Evolutionary conservation across 2,797 vertebrate genomes (phyloP), one percentile per base, ranked within the genome.

Genomic region (Podarcis siculus): DNA sequence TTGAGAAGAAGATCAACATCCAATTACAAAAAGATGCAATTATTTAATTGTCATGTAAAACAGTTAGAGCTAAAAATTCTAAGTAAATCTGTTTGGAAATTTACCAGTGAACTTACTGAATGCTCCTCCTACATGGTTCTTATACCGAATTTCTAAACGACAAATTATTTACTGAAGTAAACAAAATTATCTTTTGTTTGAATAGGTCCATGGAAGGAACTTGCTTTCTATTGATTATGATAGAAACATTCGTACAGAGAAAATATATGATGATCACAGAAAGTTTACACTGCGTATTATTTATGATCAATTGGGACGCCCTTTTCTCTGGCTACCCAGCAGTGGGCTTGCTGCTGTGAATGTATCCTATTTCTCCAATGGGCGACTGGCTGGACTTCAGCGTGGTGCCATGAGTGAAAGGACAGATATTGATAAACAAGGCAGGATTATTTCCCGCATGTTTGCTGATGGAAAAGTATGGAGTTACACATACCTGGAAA

Each of bases 401-500:
- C 97, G 99, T 0, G 99, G 99, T 0, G 98, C 98, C 95, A 99
- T 99, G 99, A 99, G 98, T 1, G 99, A 99, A 94, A 97, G 98
- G 92, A 99, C 98, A 0, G 99, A 99, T 69, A 98, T 99, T 6
- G 99, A 99, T 92, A 96, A 98, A 55, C 98, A 98, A 87, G 99
- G 99, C 77, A 98, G 99, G 92, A 97, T 99, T 73, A 92, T 98
- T 85, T 98, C 99, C 0, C 98, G 99, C 73, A 97, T 98, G 88
- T 99, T 99, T 83, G 98, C 99, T 0, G 99, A 99, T 2, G 99
- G 99, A 81, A 99, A 99, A 87, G 98, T 99, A 76, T 99, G 99
- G 99, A 99, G 98, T 96, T 99, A 99, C 96, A 99, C 98, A 93
- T 99, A 99, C 94, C 98, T 99, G 8, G 99, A 99, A 95, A 99